A percentile compares a stretch with the other conserved stretches of the same genome.
Evolutionary conservation across 92 coral and sea anemone genomes (phyloP).

Genomic region (Parazoanthus darwini): DNA sequence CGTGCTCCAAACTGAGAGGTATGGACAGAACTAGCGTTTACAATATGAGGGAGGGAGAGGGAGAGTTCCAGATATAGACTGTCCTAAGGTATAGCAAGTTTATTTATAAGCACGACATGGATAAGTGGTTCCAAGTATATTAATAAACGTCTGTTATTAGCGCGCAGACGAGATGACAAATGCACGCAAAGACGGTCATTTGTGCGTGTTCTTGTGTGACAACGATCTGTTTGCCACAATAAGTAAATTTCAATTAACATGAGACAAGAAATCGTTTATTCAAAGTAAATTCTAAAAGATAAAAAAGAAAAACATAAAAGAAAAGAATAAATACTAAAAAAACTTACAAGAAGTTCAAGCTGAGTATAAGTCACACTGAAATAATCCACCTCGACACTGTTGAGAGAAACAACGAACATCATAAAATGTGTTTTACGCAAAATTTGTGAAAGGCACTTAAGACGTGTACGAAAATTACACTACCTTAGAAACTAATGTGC

Average conservation of each 20-base stretch:
- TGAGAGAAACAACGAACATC: neutral
- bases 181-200: no score
- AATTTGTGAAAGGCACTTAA: no score
- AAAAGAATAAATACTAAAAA: neutral
- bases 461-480: no score
- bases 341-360: conserved; percentile 41
- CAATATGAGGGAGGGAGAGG: no score
- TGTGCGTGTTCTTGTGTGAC: no score
- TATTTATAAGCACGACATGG: neutral
- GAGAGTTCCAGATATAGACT: no score
- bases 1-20: no score
- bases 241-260: neutral
- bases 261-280: neutral
- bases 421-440: no score
- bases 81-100: no score
- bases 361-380: conserved; percentile 42
- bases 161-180: neutral
- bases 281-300: neutral
- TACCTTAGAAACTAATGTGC: no score
- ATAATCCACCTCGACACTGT: conserved; percentile 43
- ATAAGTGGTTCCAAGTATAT: neutral
- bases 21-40: no score
- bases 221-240: no score
- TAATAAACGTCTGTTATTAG: neutral
- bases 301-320: conserved; percentile 10